These are phyloP conservation scores for Ctenoplectra terminalis DNA, from an alignment of 1,140 invertebrate genomes.

Conservation along the genomic window DNA sequence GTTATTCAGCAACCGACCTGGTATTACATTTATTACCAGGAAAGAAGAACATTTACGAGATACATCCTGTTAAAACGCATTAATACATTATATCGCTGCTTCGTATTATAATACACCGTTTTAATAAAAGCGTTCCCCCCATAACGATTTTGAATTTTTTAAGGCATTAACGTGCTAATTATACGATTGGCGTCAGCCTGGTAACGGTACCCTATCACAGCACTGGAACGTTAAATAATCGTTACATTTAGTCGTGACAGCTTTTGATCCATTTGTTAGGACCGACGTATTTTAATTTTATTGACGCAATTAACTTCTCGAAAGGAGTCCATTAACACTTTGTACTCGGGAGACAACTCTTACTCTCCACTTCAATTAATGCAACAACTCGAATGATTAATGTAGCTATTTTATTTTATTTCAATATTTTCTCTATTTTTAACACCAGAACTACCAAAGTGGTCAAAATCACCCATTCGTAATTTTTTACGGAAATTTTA, in stretches of 20 bases:
- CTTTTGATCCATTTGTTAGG: too few species aligned
- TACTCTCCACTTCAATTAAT: too few species aligned
- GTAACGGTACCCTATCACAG: constrained; percentile 27
- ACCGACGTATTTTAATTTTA: too few species aligned
- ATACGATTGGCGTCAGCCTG: background rate
- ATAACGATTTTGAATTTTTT: constrained; percentile 37
- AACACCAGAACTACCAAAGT: too few species aligned
- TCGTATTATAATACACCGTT: constrained; percentile 43
- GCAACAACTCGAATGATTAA: too few species aligned
- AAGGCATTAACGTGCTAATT: constrained; percentile 15
- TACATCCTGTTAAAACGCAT: constrained; percentile 45
- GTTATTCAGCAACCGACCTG: constrained; percentile 14
- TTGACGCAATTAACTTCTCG: too few species aligned
- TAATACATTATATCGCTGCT: constrained; percentile 28
- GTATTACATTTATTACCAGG: constrained; percentile 59
- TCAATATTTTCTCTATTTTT: too few species aligned
- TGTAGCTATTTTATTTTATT: too few species aligned
- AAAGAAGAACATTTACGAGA: constrained; percentile 50
- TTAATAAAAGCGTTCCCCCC: constrained; percentile 40
- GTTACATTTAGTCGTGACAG: background rate
- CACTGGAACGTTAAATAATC: background rate
- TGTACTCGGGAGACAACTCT: too few species aligned
- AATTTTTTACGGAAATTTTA: too few species aligned
- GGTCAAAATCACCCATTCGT: too few species aligned
- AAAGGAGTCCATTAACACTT: too few species aligned